phyloP scores from a whole-genome alignment of 2,797 vertebrate species.

The Bradypus variegatus region DNA sequence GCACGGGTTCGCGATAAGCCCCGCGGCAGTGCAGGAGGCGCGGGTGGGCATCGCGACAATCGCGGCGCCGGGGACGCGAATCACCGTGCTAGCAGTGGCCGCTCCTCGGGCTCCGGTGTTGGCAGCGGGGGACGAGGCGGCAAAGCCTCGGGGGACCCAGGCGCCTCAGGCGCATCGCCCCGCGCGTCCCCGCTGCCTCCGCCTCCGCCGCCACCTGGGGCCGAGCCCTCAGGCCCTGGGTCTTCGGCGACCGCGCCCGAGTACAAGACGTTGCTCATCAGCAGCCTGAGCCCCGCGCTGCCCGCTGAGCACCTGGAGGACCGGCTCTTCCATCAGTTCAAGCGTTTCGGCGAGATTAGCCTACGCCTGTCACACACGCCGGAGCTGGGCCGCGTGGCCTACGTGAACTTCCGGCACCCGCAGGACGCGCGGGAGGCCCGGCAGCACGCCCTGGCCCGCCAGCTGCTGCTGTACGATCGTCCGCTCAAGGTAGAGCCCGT shows the following conservation, averaged over 20 bases:
- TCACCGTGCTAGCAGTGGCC: conserved; percentile 76
- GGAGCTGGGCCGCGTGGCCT: conserved; percentile 91
- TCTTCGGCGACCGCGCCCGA: conserved; percentile 76
- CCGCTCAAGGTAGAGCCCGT: conserved; percentile 94
- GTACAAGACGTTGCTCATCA: conserved; percentile 95
- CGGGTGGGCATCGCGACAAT: conserved; percentile 56
- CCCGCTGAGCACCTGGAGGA: conserved; percentile 95
- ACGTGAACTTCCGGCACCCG: conserved; percentile 93
- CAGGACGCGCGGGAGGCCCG: conserved; percentile 93
- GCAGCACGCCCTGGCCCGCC: conserved; percentile 86
- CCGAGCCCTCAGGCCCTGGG: conserved; percentile 73
- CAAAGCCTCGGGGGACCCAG: conserved; percentile 69
- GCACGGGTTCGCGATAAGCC: conserved; percentile 64
- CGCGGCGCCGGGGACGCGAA: conserved; percentile 62
- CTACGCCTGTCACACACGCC: conserved; percentile 95
- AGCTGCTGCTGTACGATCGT: conserved; percentile 89
- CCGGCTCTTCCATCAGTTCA: conserved; percentile 95
- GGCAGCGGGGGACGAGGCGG: conserved; percentile 67
- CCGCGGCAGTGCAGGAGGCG: conserved; percentile 57
- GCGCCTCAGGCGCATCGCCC: conserved; percentile 76
- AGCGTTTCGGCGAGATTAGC: conserved; percentile 96
- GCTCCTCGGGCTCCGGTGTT: conserved; percentile 68
- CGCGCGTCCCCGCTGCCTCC: conserved; percentile 69
- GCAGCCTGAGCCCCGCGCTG: conserved; percentile 90
- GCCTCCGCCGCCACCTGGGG: conserved; percentile 72